These are phyloP conservation scores for Phyllotreta cruciferae DNA, from an alignment of 2,888 invertebrate genomes.

Conservation along the genomic window DNA sequence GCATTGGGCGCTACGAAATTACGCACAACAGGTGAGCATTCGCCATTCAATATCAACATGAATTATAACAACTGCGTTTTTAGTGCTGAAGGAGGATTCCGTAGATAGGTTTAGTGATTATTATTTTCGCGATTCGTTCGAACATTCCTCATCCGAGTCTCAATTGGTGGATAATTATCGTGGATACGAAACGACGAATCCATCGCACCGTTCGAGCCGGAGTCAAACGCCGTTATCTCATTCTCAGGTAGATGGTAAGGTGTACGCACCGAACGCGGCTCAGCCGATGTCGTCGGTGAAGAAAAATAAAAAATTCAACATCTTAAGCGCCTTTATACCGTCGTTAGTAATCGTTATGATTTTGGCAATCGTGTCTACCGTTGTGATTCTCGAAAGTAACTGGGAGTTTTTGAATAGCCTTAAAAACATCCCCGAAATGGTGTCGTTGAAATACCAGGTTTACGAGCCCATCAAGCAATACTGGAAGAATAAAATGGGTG, in stretches of 20 bases:
- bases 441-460: conserved; percentile 77
- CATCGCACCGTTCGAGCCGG: conserved; percentile 62
- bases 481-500: conserved; percentile 68
- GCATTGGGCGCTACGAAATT: conserved; percentile 56
- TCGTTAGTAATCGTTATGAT: conserved; percentile 78
- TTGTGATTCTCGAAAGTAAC: conserved; percentile 82
- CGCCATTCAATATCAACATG: conserved; percentile 11
- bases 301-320: conserved; percentile 65
- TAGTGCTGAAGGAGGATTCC: conserved; percentile 59
- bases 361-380: conserved; percentile 71
- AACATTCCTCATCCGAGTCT: conserved; percentile 82
- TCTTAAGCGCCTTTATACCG: conserved; percentile 77
- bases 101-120: conserved; percentile 68
- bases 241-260: conserved; percentile 57
- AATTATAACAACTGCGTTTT: conserved; percentile 39
- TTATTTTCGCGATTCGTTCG: conserved; percentile 77
- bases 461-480: conserved; percentile 85
- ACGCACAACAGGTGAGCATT: conserved; percentile 55
- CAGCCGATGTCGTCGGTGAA: conserved; percentile 41
- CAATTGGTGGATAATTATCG: conserved; percentile 65
- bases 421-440: conserved; percentile 78
- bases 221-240: conserved; percentile 61
- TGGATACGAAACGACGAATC: conserved; percentile 57
- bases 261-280: conserved; percentile 52
- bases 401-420: conserved; percentile 73